Evolutionary conservation across 2,113 vertebrate genomes (phyloP).

Genomic region (mouse (Mus musculus)): DNA sequence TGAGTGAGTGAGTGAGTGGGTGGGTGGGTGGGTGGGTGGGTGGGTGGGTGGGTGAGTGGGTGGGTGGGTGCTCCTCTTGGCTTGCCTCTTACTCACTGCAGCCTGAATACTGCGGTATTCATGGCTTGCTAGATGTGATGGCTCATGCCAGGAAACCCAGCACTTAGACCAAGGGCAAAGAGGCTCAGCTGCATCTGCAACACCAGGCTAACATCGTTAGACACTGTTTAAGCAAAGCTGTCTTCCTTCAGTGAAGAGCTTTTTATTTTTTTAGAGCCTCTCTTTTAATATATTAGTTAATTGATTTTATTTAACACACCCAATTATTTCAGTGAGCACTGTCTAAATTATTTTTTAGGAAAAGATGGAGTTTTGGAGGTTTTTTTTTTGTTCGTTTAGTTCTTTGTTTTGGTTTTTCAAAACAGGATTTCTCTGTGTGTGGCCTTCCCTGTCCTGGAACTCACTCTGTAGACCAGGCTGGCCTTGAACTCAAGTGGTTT

Average conservation of each 20-base stretch:
- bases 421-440: neutral
- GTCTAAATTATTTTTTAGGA: slow-evolving; percentile 27
- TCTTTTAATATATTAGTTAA: slow-evolving; percentile 37
- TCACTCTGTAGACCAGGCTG: neutral
- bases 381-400: no score
- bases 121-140: neutral
- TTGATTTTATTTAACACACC: neutral
- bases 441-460: neutral
- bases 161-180: neutral
- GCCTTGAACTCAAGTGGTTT: neutral
- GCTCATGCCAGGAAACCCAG: neutral
- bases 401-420: neutral
- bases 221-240: neutral
- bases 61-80: neutral
- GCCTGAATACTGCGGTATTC: neutral
- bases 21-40: neutral
- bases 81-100: neutral
- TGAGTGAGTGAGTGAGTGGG: no score
- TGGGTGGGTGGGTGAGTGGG: no score
- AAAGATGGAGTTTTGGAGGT: neutral
- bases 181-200: neutral
- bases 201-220: neutral
- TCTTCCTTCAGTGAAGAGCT: slow-evolving; percentile 21
- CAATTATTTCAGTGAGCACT: slow-evolving; percentile 16
- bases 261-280: slow-evolving; percentile 8